Conservation (phyloP, 2,888 invertebrate species). For the Acronicta leporina region DNA sequence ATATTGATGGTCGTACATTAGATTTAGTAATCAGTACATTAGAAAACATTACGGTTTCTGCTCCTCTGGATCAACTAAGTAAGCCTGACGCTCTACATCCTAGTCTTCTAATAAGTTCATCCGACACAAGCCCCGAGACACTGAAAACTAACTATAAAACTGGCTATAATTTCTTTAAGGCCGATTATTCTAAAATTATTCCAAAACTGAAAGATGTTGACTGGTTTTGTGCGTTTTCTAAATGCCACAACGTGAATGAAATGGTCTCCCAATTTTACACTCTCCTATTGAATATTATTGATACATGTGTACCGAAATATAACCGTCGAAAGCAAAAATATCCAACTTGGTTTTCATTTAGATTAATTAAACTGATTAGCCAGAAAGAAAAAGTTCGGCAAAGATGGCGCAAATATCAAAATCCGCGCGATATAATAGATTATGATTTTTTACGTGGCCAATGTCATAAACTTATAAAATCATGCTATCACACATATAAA, state of each 20-base stretch:
- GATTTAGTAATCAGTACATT: slow-evolving; percentile 10
- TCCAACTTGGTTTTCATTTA: slow-evolving; percentile 14
- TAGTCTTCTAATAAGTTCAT: background rate
- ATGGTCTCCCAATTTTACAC: slow-evolving; percentile 12
- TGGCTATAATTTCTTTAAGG: slow-evolving; percentile 2
- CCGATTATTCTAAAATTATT: slow-evolving; percentile 5
- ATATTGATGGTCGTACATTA: slow-evolving; percentile 6
- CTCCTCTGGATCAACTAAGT: slow-evolving; percentile 1
- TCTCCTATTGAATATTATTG: background rate
- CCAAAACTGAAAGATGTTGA: slow-evolving; percentile 4
- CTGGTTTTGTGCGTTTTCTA: background rate
- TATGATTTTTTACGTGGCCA: slow-evolving; percentile 2
- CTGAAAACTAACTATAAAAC: background rate
- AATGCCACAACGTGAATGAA: slow-evolving; percentile 6
- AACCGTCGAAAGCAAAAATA: background rate
- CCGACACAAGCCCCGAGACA: background rate
- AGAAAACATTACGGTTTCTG: background rate
- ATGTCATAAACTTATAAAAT: too few relatives aligned
- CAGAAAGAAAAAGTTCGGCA: slow-evolving; percentile 13
- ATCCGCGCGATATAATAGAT: slow-evolving; percentile 6
- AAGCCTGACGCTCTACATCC: slow-evolving; percentile 3
- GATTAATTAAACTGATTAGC: slow-evolving; percentile 1
- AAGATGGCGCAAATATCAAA: slow-evolving; percentile 9
- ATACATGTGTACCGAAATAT: slow-evolving; percentile 9
- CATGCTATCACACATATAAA: too few relatives aligned